Evolutionary conservation across 2,113 vertebrate genomes (phyloP), one percentile per base, ranked within the genome.

Genomic region (Perca flavescens): DNA sequence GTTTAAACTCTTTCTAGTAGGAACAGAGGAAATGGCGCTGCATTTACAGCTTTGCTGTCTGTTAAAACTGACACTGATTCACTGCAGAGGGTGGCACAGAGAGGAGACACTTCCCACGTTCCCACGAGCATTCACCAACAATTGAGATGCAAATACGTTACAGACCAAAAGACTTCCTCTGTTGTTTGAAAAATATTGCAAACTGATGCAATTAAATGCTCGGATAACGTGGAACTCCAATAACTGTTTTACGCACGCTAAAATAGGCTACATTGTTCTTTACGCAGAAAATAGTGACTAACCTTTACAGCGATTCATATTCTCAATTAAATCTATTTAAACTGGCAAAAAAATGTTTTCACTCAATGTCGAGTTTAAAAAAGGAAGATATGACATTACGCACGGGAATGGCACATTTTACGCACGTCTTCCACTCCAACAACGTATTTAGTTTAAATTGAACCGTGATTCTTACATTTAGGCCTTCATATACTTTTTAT

Each of bases 11-110:
- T 58, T 82, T 88, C 75, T 46, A 62, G 63, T 84, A 63, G 78
- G 81, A 86, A 84, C 50, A 5, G 68, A 15, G 80, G 76, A 79
- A 80, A 28, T 0, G 57, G 15, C 14, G 46, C 58, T 8, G 22
- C 49, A 14, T 84, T 79, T 86, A 81, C 71, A 77, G 12, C 74
- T 89, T 87, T 74, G 72, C 19, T 15, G 62, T 25, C 63, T 84
- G 89, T 84, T 76, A 82, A 65, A 87, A 58, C 21, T 64, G 63
- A 86, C 47, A 71, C 74, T 15, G 40, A 11, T 11, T 81, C 6
- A 9, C 4, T 36, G 66, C n/a, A n/a, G n/a, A n/a, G n/a, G n/a
- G n/a, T n/a, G n/a, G n/a, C n/a, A n/a, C n/a, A n/a, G 14, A 47
- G 25, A 16, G 8, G 21, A 22, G 54, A 36, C 40, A 10, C 31